Percentiles rank a stretch among this genome's conserved stretches.
These are phyloP conservation scores for Sebastes oblongus DNA, from an alignment of 2,797 vertebrate species.

Conservation along the genomic window DNA sequence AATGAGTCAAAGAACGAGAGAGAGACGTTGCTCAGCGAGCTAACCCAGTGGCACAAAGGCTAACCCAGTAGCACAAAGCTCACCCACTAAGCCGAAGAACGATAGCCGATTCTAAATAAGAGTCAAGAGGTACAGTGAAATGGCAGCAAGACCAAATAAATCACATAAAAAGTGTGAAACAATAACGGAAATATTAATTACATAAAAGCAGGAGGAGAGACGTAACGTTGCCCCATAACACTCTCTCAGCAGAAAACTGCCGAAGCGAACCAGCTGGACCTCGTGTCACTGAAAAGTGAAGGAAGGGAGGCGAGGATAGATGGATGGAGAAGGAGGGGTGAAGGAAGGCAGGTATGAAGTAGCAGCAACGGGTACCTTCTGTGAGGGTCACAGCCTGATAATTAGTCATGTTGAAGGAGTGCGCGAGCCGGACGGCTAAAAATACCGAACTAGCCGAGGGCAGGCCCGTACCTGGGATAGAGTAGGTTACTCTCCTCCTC, in stretches of 20 bases:
- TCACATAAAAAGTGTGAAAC: neutral
- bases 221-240: neutral
- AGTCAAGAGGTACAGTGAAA: too few species aligned
- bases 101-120: too few species aligned
- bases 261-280: conserved; percentile 15
- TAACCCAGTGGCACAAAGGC: too few species aligned
- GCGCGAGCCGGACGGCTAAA: conserved; percentile 67
- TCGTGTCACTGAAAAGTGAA: conserved; percentile 27
- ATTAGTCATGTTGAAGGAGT: conserved; percentile 79
- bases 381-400: conserved; percentile 71
- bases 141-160: too few species aligned
- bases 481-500: neutral
- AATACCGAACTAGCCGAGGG: conserved; percentile 67
- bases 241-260: neutral
- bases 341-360: conserved; percentile 19
- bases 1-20: too few species aligned
- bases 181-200: neutral
- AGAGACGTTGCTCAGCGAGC: too few species aligned
- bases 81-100: too few species aligned
- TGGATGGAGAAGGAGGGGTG: conserved; percentile 8
- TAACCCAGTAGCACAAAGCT: too few species aligned
- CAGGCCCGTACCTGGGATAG: conserved; percentile 35
- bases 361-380: conserved; percentile 49
- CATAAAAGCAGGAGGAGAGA: neutral
- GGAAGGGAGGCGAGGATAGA: conserved; percentile 10